These are phyloP conservation scores for Cantharis rufa DNA, from an alignment of 2,888 invertebrate species.

Conservation along the genomic window DNA sequence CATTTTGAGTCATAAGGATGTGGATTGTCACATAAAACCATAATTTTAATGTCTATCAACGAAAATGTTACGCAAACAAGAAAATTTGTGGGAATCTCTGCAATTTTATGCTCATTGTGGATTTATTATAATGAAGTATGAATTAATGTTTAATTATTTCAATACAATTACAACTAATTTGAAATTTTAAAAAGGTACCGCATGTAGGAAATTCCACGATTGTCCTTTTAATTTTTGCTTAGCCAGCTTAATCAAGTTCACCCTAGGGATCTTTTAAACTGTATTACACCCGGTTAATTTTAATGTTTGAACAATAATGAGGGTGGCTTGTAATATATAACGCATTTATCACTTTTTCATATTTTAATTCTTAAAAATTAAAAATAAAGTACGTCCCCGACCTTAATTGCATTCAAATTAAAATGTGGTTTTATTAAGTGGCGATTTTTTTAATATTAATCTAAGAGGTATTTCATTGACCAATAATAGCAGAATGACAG, in stretches of 20 bases:
- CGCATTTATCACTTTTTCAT: background rate
- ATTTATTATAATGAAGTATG: background rate
- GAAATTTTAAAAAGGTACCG: background rate
- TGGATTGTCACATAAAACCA: background rate
- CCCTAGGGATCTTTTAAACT: background rate
- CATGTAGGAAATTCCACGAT: background rate
- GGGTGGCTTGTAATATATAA: background rate
- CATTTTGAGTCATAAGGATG: background rate
- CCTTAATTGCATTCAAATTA: background rate
- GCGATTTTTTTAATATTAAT: background rate
- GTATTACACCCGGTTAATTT: background rate
- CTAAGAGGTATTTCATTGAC: background rate
- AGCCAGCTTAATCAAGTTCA: background rate
- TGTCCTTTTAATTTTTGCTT: background rate
- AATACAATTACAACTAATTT: background rate
- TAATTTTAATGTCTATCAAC: background rate
- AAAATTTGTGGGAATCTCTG: background rate
- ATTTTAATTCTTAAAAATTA: background rate
- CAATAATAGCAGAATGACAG: background rate
- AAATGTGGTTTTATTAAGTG: background rate
- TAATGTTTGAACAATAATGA: background rate
- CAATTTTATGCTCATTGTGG: background rate
- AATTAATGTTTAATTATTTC: background rate
- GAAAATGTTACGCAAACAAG: background rate
- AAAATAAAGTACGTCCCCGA: background rate